These are phyloP conservation scores for Emesis russula DNA, from an alignment of 2,888 invertebrate species.

Conservation along the genomic window DNA sequence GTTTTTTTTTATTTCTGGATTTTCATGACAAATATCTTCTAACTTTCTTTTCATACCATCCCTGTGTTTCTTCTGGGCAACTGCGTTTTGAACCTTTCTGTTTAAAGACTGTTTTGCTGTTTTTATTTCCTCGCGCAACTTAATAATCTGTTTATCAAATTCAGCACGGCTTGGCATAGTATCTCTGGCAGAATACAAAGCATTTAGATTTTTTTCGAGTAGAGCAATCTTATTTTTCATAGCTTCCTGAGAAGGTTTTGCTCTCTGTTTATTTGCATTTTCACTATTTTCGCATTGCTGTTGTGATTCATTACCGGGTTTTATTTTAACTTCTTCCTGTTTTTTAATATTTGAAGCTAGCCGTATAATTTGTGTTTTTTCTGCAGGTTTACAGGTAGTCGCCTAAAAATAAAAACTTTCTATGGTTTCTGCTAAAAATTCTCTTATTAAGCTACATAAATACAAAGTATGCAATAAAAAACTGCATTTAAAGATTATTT, in stretches of 20 bases:
- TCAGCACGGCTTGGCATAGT: constrained; percentile 81
- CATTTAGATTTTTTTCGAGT: constrained; percentile 82
- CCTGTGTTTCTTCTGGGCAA: constrained; percentile 86
- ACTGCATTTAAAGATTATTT: no score
- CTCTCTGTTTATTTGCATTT: constrained; percentile 74
- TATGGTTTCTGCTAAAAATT: constrained; percentile 70
- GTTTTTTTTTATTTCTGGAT: constrained; percentile 85
- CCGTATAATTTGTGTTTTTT: constrained; percentile 81
- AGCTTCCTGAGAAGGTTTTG: constrained; percentile 75
- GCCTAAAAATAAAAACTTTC: constrained; percentile 77
- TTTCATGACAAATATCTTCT: constrained; percentile 84
- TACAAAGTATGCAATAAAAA: constrained; percentile 33
- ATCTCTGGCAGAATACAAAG: constrained; percentile 85
- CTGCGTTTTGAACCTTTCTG: constrained; percentile 85
- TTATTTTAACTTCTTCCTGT: constrained; percentile 71
- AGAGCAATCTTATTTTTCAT: constrained; percentile 77
- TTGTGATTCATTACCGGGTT: constrained; percentile 75
- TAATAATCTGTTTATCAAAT: constrained; percentile 84
- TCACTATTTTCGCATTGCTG: constrained; percentile 76
- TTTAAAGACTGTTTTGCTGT: constrained; percentile 78
- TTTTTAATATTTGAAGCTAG: constrained; percentile 74
- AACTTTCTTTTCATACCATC: constrained; percentile 86
- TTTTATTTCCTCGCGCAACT: constrained; percentile 78
- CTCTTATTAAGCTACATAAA: constrained; percentile 76
- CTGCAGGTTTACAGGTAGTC: constrained; percentile 79